Percentiles rank a stretch among this genome's conserved stretches.
phyloP scores from a whole-genome alignment of 2,113 vertebrate species.

The Ctenodactylus gundi region DNA sequence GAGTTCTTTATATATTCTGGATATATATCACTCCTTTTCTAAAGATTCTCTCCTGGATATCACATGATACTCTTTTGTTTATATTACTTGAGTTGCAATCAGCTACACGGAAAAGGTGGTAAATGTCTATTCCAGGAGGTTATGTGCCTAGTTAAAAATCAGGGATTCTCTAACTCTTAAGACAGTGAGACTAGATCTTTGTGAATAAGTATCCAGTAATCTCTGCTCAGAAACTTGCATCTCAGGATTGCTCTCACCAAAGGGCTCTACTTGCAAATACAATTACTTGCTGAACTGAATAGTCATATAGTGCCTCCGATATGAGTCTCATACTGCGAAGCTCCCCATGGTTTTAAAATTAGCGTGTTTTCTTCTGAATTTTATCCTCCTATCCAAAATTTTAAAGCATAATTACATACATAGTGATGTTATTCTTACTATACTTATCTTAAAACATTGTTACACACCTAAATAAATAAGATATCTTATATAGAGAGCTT shows the following conservation, averaged over 20 bases:
- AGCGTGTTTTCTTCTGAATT: background rate
- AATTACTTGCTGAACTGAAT: background rate
- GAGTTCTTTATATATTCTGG: background rate
- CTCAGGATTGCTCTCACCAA: background rate
- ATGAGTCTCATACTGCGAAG: background rate
- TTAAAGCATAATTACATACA: background rate
- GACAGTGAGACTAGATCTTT: background rate
- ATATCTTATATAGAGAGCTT: background rate
- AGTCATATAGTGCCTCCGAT: background rate
- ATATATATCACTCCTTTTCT: background rate
- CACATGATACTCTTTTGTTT: background rate
- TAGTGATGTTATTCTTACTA: background rate
- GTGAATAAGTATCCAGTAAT: background rate
- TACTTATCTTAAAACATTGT: background rate
- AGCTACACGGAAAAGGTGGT: background rate
- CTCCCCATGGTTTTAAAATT: background rate
- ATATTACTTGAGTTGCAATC: background rate
- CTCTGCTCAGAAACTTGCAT: background rate
- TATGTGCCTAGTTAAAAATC: background rate
- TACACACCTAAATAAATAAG: background rate
- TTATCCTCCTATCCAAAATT: background rate
- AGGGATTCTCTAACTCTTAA: background rate
- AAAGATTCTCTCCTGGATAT: background rate
- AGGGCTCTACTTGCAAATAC: background rate
- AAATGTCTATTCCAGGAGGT: background rate